A percentile compares a stretch with the other conserved stretches of the same genome.
Evolutionary conservation across 2,888 invertebrate species (phyloP).

Genomic region (Seira sanloemensis): DNA sequence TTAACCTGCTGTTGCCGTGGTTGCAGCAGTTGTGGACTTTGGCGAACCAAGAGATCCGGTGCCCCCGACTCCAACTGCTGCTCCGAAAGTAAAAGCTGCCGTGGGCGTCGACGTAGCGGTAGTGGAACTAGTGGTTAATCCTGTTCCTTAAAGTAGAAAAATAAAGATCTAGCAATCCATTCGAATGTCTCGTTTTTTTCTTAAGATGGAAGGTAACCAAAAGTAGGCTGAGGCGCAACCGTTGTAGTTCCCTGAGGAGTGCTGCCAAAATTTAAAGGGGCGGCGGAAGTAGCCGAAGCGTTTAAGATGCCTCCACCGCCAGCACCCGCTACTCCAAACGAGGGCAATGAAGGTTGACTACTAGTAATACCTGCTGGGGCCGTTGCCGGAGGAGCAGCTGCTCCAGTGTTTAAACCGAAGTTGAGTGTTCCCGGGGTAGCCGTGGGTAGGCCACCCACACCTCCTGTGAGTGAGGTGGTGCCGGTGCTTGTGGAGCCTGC

Average conservation of each 20-base stretch:
- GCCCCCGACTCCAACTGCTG: too few species aligned
- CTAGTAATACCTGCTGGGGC: slow-evolving; percentile 26
- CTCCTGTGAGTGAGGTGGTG: neutral
- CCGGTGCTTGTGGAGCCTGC: neutral
- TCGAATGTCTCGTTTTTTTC: too few species aligned
- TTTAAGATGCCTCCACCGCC: slow-evolving; percentile 30
- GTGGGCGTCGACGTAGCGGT: too few species aligned
- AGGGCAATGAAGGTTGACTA: slow-evolving; percentile 36
- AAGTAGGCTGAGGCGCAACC: slow-evolving; percentile 74
- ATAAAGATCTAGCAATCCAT: too few species aligned
- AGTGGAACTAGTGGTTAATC: too few species aligned
- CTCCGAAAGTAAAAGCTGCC: too few species aligned
- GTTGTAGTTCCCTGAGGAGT: slow-evolving; percentile 74
- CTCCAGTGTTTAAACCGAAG: slow-evolving; percentile 5
- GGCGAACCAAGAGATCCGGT: too few species aligned
- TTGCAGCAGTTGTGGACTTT: too few species aligned
- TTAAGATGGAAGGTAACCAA: too few species aligned
- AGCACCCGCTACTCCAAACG: neutral
- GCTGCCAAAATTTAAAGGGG: neutral
- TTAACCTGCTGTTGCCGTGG: too few species aligned
- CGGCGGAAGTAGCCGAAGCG: slow-evolving; percentile 40
- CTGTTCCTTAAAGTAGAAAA: too few species aligned
- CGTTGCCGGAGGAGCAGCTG: slow-evolving; percentile 34
- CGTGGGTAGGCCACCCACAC: neutral
- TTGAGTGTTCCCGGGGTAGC: neutral